Evolutionary conservation across 2,797 vertebrate species (phyloP), one percentile per base, ranked within the genome.

Genomic region (Pyrocephalus nanus): DNA sequence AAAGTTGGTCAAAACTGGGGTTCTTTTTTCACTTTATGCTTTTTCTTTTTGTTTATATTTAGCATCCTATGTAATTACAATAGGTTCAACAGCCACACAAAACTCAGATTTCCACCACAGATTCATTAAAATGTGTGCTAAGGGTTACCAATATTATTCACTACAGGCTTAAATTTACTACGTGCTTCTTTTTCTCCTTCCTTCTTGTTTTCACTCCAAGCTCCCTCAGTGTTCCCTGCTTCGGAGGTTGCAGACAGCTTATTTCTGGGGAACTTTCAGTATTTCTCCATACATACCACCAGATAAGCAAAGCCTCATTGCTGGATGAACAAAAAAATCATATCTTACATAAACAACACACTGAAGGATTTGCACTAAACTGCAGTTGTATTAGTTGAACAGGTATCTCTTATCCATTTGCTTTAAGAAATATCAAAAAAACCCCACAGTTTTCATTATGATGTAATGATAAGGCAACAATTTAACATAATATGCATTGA

Each of bases 31-130:
- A 81, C 26, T 38, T 83, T 76, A 70, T 27, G 20, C 30, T 61
- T 73, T 53, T 73, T 76, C 36, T 67, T 84, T 86, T 61, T 58
- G 48, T 62, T 84, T 55, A 8, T 42, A 80, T 89, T 85, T 71
- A 91, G 73, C 40, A 66, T 62, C 48, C 8, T 21, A 15, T n/a
- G 36, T 25, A 89, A 81, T 70, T 77, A 78, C 26, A 81, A 66
- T 7, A 57, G 34, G 53, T 48, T 30, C 40, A 82, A 54, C 17
- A 47, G 22, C n/a, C 26, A 54, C 34, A 38, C 6, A 81, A 61
- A 82, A 40, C 32, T 86, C 29, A 54, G 47, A 43, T 80, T 87
- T 85, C 61, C 53, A 83, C 42, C n/a, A 73, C 20, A 75, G 36
- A 58, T 61, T 64, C 12, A 18, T 60, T 85, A 69, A 54, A 69